Percentiles rank a stretch among this genome's conserved stretches.
These are phyloP conservation scores for Drosophila lowei DNA, from an alignment of 1,140 invertebrate genomes.

Conservation along the genomic window DNA sequence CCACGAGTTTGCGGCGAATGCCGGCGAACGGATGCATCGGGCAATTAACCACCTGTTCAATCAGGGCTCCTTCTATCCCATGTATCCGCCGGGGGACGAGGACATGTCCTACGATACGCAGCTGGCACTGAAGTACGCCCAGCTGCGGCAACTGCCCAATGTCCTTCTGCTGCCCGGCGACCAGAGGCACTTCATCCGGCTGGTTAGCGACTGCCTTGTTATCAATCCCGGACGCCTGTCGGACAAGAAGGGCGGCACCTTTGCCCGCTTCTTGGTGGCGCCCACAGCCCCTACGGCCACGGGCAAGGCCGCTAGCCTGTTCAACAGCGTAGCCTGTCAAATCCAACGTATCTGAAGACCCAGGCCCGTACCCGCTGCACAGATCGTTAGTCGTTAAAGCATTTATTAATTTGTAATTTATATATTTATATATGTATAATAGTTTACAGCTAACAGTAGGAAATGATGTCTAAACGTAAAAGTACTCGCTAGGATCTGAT, in stretches of 20 bases:
- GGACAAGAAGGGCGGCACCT: conserved; percentile 87
- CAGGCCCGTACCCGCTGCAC: neutral
- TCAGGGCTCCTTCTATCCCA: conserved; percentile 92
- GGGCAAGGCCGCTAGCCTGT: conserved; percentile 57
- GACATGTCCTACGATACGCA: conserved; percentile 87
- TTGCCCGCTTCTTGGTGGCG: conserved; percentile 83
- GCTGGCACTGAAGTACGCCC: conserved; percentile 87
- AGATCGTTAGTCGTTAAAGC: conserved; percentile 65
- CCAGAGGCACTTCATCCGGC: conserved; percentile 88
- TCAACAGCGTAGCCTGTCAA: conserved; percentile 74
- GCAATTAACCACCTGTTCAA: conserved; percentile 89
- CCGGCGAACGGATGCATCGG: conserved; percentile 88
- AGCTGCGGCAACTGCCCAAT: conserved; percentile 89
- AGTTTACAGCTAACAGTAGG: conserved; percentile 80
- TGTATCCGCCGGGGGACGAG: conserved; percentile 89
- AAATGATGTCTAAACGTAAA: conserved; percentile 79
- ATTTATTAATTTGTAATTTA: conserved; percentile 54
- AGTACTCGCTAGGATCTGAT: conserved; percentile 55
- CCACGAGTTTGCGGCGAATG: conserved; percentile 87
- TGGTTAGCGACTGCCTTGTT: conserved; percentile 89
- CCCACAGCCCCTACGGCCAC: conserved; percentile 56
- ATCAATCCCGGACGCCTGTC: conserved; percentile 93
- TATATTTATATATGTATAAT: conserved; percentile 64
- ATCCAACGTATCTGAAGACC: conserved; percentile 51
- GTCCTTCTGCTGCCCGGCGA: conserved; percentile 93